These are phyloP conservation scores for Cynoglossus semilaevis DNA, from an alignment of 2,113 vertebrate species.

Conservation along the genomic window DNA sequence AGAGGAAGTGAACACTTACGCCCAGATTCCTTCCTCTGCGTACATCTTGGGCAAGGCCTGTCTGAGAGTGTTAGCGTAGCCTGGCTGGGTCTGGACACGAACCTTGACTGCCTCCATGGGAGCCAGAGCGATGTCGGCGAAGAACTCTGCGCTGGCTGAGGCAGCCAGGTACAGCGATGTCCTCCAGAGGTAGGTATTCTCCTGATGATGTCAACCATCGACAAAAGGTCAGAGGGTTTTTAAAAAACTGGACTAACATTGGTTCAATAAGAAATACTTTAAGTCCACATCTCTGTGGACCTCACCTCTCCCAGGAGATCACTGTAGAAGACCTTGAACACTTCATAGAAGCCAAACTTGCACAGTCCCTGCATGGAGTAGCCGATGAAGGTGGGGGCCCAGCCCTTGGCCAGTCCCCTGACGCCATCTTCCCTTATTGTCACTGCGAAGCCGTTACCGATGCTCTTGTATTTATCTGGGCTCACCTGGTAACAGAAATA, in stretches of 20 bases:
- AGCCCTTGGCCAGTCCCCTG: slow-evolving; percentile 93
- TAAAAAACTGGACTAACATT: not conserved
- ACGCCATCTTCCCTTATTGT: slow-evolving; percentile 92
- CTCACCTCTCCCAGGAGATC: slow-evolving; percentile 93
- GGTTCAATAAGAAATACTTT: no score
- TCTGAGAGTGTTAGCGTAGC: slow-evolving; percentile 94
- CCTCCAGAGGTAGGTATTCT: slow-evolving; percentile 95
- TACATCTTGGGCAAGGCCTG: slow-evolving; percentile 94
- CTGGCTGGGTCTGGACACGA: slow-evolving; percentile 96
- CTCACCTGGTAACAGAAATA: slow-evolving; percentile 79
- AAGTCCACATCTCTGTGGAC: not conserved
- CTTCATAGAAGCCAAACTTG: slow-evolving; percentile 99
- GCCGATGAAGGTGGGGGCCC: slow-evolving; percentile 97
- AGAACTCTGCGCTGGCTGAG: slow-evolving; percentile 99
- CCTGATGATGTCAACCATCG: slow-evolving; percentile 70
- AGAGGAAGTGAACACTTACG: slow-evolving; percentile 79
- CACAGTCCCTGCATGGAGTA: slow-evolving; percentile 99
- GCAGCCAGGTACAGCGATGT: slow-evolving; percentile 94
- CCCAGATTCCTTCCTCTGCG: slow-evolving; percentile 92
- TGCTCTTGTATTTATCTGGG: slow-evolving; percentile 93
- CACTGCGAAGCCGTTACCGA: slow-evolving; percentile 91
- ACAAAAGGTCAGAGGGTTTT: not conserved
- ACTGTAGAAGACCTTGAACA: slow-evolving; percentile 94
- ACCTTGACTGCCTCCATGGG: slow-evolving; percentile 99
- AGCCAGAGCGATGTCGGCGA: slow-evolving; percentile 97